Conservation (phyloP, 2,113 vertebrate genomes). For the Brachirus orientalis region DNA sequence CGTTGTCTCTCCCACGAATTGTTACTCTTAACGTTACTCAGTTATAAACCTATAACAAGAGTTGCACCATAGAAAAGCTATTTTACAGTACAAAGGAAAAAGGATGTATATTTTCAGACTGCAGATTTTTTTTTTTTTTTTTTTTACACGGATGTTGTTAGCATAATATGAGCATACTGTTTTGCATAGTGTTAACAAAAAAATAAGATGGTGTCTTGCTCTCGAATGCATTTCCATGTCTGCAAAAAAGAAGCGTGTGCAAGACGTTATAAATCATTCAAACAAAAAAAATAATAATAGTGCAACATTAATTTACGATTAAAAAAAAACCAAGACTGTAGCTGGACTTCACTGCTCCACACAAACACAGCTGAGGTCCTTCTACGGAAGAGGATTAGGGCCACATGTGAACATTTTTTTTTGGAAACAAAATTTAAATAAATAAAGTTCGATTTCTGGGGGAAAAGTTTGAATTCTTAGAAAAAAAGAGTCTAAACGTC, state of each 20-base stretch:
- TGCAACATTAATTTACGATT: slow-evolving; percentile 16
- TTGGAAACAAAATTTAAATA: too few relatives aligned
- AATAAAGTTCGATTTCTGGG: too few relatives aligned
- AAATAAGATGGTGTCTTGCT: slow-evolving; percentile 50
- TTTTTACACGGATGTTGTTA: slow-evolving; percentile 70
- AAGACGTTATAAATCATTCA: slow-evolving; percentile 24
- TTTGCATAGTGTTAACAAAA: slow-evolving; percentile 58
- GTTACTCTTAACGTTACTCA: slow-evolving; percentile 68
- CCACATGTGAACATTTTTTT: too few relatives aligned
- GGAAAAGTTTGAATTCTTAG: too few relatives aligned
- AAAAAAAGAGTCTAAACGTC: too few relatives aligned
- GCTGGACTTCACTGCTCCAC: slow-evolving; percentile 48
- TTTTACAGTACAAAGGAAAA: slow-evolving; percentile 81
- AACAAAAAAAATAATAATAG: slow-evolving; percentile 21
- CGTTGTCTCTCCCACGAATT: slow-evolving; percentile 54
- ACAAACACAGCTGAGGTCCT: slow-evolving; percentile 16
- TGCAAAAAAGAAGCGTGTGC: slow-evolving; percentile 28
- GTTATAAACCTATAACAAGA: slow-evolving; percentile 64
- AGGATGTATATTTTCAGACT: slow-evolving; percentile 85
- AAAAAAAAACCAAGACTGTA: slow-evolving; percentile 15
- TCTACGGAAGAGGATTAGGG: not conserved
- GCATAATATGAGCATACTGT: slow-evolving; percentile 71
- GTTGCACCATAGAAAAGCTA: slow-evolving; percentile 73
- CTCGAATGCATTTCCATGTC: slow-evolving; percentile 53
- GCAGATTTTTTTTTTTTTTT: slow-evolving; percentile 82